Evolutionary conservation across 1,140 invertebrate genomes (phyloP), one percentile per base, ranked within the genome.

Genomic region (Aphaenogaster ashmeadi): DNA sequence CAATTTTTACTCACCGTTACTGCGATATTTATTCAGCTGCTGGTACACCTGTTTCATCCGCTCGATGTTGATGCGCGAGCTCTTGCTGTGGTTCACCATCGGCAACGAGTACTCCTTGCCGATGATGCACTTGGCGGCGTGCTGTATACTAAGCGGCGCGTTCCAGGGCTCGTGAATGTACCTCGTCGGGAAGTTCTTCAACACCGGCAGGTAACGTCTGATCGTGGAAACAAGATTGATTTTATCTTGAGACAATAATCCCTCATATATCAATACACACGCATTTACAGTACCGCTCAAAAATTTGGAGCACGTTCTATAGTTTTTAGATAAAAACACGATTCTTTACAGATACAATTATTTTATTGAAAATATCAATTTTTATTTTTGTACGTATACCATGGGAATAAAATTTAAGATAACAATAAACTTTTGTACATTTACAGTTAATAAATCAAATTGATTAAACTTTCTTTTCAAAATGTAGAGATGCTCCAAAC

Each of bases 101-200:
- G 98, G 98, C 86, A 98, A 88, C 0, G 98, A 97, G 93, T 99
- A 99, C 93, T 99, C 98, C 91, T 97, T 96, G 3, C 98, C 98
- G 58, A 99, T 96, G 21, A 98, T 96, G 94, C 98, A 99, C 90
- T 97, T 97, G 0, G 98, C 97, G n/a, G 97, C 96, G 90, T 96
- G 95, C 94, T 99, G 98, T 7, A 98, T 96, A 64, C 95, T 95
- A 66, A 97, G 96, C 0, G 98, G 98, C 0, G 98, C 98, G 88
- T 96, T 97, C 98, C 98, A 99, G 0, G 98, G 98, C 92, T 98
- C 98, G 93, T 98, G 98, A 86, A 99, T 98, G 93, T 98, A 99
- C 89, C 97, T 97, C 5, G 97, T 97, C 1, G 98, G 98, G 94
- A 98, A 98, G 89, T 98, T 97, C 94, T 98, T 98, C 80, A 99